These are phyloP conservation scores for Tetramorium bicarinatum DNA, from an alignment of 2,888 invertebrate genomes.

Conservation along the genomic window DNA sequence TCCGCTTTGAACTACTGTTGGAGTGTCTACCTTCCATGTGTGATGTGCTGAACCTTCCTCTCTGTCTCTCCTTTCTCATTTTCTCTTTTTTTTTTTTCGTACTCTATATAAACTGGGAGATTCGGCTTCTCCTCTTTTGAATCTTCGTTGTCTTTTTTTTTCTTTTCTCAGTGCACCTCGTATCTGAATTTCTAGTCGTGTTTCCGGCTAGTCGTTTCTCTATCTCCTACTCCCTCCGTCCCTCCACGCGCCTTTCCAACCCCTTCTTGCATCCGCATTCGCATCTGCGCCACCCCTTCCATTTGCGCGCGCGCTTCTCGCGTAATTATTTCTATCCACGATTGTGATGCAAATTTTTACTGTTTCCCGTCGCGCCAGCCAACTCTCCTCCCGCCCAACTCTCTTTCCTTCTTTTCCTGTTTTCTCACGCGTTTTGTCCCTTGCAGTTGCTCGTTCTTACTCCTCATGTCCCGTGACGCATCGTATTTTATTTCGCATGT, in stretches of 20 bases:
- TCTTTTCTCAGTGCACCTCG: slow-evolving; percentile 57
- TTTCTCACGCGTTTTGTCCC: slow-evolving; percentile 46
- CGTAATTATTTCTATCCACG: slow-evolving; percentile 86
- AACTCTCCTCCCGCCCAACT: slow-evolving; percentile 50
- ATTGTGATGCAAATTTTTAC: slow-evolving; percentile 86
- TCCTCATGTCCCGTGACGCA: slow-evolving; percentile 53
- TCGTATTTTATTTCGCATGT: slow-evolving; percentile 57
- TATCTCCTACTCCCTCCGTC: neutral
- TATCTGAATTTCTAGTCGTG: slow-evolving; percentile 81
- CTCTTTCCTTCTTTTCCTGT: slow-evolving; percentile 39
- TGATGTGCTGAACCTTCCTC: slow-evolving; percentile 48
- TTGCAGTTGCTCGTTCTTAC: slow-evolving; percentile 56
- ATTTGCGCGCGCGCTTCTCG: slow-evolving; percentile 79
- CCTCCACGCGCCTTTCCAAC: slow-evolving; percentile 24
- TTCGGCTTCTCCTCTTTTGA: slow-evolving; percentile 56
- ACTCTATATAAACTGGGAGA: slow-evolving; percentile 68
- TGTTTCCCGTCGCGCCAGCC: slow-evolving; percentile 78
- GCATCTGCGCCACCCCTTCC: slow-evolving; percentile 76
- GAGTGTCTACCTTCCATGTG: slow-evolving; percentile 63
- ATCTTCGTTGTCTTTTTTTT: slow-evolving; percentile 43
- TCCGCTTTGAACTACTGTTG: slow-evolving; percentile 61
- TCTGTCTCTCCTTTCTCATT: neutral
- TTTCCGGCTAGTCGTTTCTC: slow-evolving; percentile 71
- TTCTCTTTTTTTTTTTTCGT: slow-evolving; percentile 35
- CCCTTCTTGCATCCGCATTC: slow-evolving; percentile 66